Evolutionary conservation across 92 coral and sea anemone genomes (phyloP).

Genomic region (Porites evermanni): DNA sequence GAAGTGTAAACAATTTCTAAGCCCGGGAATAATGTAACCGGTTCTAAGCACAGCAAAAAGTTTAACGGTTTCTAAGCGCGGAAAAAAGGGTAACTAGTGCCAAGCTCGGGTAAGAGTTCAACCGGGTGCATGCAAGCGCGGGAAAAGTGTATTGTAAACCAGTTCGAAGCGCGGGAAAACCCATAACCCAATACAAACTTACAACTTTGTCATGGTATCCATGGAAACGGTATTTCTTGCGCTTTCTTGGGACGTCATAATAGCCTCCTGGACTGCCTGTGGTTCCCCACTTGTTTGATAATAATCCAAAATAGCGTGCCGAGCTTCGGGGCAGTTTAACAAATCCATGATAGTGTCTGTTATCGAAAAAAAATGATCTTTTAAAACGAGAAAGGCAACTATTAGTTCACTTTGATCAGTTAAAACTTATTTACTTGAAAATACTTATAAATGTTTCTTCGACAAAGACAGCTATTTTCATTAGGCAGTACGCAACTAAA

Average conservation of each 20-base stretch:
- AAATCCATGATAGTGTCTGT: conserved; percentile 75
- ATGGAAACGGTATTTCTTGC: conserved; percentile 37
- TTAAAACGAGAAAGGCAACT: too few relatives aligned
- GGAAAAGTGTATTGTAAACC: neutral
- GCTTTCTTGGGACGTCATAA: conserved; percentile 35
- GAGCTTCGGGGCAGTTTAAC: conserved; percentile 62
- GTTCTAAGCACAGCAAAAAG: neutral
- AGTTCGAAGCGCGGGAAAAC: neutral
- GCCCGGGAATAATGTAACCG: neutral
- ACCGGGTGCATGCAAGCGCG: neutral
- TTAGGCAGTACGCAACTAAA: too few relatives aligned
- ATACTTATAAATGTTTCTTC: too few relatives aligned
- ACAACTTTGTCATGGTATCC: conserved; percentile 32
- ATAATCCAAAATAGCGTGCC: conserved; percentile 65
- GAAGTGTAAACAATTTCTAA: neutral
- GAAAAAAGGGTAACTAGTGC: too few relatives aligned
- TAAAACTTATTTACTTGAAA: too few relatives aligned
- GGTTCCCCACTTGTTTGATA: conserved; percentile 77
- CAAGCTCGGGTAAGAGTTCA: too few relatives aligned
- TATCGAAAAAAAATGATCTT: neutral
- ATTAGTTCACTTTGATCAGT: too few relatives aligned
- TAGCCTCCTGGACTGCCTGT: conserved; percentile 71
- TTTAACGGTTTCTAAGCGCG: neutral
- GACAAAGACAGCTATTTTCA: too few relatives aligned
- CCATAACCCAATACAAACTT: neutral